These are phyloP conservation scores for Allolobophora icterica DNA, from an alignment of 2,888 invertebrate species.

Conservation along the genomic window DNA sequence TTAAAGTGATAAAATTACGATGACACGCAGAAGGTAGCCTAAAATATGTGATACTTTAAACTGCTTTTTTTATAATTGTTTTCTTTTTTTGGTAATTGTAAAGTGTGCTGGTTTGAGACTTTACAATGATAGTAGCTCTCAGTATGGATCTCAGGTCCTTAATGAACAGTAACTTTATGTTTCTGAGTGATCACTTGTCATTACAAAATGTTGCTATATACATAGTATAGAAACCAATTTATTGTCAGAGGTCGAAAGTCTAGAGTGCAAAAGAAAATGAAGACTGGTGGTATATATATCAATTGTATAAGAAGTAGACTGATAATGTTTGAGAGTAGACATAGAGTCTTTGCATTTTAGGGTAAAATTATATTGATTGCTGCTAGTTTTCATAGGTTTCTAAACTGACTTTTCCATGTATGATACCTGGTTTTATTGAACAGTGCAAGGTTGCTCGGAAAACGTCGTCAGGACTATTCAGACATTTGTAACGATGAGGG, in stretches of 20 bases:
- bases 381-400: neutral
- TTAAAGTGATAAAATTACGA: neutral
- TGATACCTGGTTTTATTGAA: neutral
- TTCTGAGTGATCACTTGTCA: neutral
- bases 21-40: neutral
- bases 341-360: neutral
- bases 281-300: neutral
- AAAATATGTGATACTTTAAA: neutral
- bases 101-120: neutral
- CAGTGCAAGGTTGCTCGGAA: conserved; percentile 18
- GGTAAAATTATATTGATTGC: neutral
- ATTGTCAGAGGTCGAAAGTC: neutral
- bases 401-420: neutral
- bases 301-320: neutral
- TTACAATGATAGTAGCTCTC: neutral
- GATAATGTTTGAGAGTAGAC: conserved; percentile 1
- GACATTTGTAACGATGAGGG: neutral
- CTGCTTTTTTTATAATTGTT: neutral
- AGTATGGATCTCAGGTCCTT: neutral
- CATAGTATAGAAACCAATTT: neutral
- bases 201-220: neutral
- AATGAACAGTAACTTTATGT: neutral
- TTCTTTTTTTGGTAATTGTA: neutral
- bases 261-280: neutral
- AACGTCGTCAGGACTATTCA: neutral